Evolutionary conservation across 2,888 invertebrate genomes (phyloP).

Genomic region (Branchellion lobata): DNA sequence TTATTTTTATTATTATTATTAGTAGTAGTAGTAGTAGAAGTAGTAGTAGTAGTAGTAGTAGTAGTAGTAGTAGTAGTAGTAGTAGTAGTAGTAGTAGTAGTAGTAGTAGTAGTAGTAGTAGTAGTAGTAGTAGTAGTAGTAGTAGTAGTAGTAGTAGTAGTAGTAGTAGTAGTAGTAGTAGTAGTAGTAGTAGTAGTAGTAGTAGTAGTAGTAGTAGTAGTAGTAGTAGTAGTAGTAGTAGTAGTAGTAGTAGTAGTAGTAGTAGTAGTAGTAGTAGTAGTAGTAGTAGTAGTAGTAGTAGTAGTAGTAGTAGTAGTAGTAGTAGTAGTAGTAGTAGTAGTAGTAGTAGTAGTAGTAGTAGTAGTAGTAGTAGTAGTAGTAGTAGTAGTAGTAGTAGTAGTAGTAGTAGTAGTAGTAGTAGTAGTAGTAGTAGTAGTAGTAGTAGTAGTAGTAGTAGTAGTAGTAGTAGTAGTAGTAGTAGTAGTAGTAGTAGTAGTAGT

Average conservation of each 20-base stretch:
- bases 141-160: slow-evolving; percentile 21
- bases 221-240: slow-evolving; percentile 2
- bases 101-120: slow-evolving; percentile 29
- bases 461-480: slow-evolving; percentile 7
- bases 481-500: slow-evolving; percentile 14
- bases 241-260: background rate
- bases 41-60: slow-evolving; percentile 26
- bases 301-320: background rate
- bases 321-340: background rate
- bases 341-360: background rate
- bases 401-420: slow-evolving; percentile 14
- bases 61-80: slow-evolving; percentile 27
- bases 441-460: background rate
- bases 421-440: slow-evolving; percentile 14
- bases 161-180: slow-evolving; percentile 20
- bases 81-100: slow-evolving; percentile 29
- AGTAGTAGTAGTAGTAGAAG: background rate
- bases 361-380: background rate
- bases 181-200: slow-evolving; percentile 14
- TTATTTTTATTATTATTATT: too few species aligned
- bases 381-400: slow-evolving; percentile 10
- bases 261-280: background rate
- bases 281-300: background rate
- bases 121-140: slow-evolving; percentile 24
- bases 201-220: slow-evolving; percentile 14